Conservation (phyloP, 2,113 vertebrate species). For the Pygoscelis antarcticus region DNA sequence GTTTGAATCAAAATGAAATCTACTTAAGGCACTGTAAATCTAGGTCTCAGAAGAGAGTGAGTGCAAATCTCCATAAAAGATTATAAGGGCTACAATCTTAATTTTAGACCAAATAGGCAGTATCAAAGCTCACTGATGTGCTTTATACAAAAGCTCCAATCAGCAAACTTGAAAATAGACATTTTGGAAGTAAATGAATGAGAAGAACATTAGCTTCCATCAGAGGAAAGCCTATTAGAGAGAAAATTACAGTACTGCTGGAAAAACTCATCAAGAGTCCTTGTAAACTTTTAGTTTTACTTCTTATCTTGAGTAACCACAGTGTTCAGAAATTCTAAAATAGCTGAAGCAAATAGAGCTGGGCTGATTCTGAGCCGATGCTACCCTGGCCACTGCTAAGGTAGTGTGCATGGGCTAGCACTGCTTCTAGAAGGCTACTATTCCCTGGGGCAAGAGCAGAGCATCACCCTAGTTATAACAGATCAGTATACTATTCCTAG, state of each 20-base stretch:
- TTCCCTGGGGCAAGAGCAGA: not conserved
- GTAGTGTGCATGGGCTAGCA: not conserved
- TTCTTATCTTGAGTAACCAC: not conserved
- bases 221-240: not conserved
- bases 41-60: not conserved
- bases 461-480: not conserved
- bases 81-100: not conserved
- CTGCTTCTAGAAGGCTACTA: not conserved
- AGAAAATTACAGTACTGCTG: not conserved
- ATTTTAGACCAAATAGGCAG: not conserved
- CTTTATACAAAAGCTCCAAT: not conserved
- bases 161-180: not conserved
- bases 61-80: not conserved
- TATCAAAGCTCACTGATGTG: not conserved
- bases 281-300: not conserved
- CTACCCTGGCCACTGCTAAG: not conserved
- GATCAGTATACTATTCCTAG: not conserved
- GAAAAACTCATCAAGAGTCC: not conserved
- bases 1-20: not conserved
- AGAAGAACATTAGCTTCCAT: not conserved
- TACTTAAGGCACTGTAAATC: not conserved
- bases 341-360: not conserved
- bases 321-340: not conserved
- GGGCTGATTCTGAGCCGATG: not conserved
- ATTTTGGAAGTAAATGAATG: slow-evolving; percentile 3